Conservation (phyloP, 2,888 invertebrate genomes). For the Mythimna loreyi region DNA sequence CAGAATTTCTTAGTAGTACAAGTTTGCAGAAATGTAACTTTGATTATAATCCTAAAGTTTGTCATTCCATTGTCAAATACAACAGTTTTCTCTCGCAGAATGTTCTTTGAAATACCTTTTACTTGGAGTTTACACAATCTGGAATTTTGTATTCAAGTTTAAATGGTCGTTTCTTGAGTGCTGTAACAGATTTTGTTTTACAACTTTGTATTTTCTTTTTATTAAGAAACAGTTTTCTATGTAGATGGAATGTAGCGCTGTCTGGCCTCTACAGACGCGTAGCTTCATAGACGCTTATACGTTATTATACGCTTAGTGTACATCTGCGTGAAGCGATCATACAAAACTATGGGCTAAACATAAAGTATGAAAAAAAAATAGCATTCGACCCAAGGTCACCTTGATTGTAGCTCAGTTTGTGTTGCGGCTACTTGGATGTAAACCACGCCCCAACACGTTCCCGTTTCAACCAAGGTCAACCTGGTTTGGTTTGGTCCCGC, state of each 20-base stretch:
- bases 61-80: constrained; percentile 9
- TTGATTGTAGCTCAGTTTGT: no score
- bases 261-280: no score
- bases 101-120: constrained; percentile 15
- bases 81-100: constrained; percentile 10
- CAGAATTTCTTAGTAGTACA: constrained; percentile 14
- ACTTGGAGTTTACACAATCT: constrained; percentile 29
- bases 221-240: neutral
- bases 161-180: constrained; percentile 21
- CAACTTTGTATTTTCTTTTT: constrained; percentile 22
- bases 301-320: no score
- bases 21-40: constrained; percentile 28
- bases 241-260: neutral
- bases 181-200: constrained; percentile 29
- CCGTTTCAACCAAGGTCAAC: no score
- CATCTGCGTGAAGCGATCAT: no score
- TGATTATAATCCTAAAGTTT: constrained; percentile 32
- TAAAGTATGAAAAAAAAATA: no score
- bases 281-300: no score
- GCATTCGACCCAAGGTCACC: no score
- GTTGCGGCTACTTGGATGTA: no score
- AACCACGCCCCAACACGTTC: no score
- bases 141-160: constrained; percentile 18
- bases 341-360: no score
- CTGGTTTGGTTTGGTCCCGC: no score